Percentiles rank a stretch among this genome's conserved stretches.
phyloP scores from a whole-genome alignment of 1,140 invertebrate genomes.

The Bathynomus jamesi region DNA sequence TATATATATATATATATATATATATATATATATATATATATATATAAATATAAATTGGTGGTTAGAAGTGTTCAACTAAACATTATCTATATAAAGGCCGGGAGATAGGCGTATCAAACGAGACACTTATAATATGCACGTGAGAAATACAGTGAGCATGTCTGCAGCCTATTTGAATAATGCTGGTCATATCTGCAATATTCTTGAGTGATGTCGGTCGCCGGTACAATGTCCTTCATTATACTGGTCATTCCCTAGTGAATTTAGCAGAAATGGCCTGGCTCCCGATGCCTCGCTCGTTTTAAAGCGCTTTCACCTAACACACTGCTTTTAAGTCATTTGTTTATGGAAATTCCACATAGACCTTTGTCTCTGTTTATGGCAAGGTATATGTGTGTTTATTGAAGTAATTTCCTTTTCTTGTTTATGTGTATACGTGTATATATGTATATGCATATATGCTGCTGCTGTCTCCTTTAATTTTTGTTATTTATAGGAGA shows the following conservation, averaged over 20 bases:
- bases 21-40: conserved; percentile 3
- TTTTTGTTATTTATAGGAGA: too few species aligned
- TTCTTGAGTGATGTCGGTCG: conserved; percentile 28
- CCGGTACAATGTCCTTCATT: conserved; percentile 25
- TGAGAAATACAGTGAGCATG: conserved; percentile 25
- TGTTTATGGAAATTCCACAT: too few species aligned
- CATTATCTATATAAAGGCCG: neutral
- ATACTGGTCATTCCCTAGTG: conserved; percentile 26
- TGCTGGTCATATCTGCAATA: conserved; percentile 31
- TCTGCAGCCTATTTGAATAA: conserved; percentile 34
- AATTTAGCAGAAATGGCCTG: conserved; percentile 9
- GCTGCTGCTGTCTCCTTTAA: neutral
- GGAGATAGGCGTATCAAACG: neutral
- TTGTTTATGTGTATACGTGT: neutral
- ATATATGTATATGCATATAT: neutral
- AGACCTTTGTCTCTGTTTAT: neutral
- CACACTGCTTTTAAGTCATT: conserved; percentile 17
- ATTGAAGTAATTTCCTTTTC: conserved; percentile 12
- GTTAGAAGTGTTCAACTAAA: neutral
- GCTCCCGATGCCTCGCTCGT: neutral
- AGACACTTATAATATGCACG: conserved; percentile 18
- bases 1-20: conserved; percentile 2
- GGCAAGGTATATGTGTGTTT: conserved; percentile 9
- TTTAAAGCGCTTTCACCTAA: conserved; percentile 4
- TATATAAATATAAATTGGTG: neutral